A percentile compares a stretch with the other conserved stretches of the same genome.
Evolutionary conservation across 1,140 invertebrate genomes (phyloP).

Genomic region (Aphidius gifuensis): DNA sequence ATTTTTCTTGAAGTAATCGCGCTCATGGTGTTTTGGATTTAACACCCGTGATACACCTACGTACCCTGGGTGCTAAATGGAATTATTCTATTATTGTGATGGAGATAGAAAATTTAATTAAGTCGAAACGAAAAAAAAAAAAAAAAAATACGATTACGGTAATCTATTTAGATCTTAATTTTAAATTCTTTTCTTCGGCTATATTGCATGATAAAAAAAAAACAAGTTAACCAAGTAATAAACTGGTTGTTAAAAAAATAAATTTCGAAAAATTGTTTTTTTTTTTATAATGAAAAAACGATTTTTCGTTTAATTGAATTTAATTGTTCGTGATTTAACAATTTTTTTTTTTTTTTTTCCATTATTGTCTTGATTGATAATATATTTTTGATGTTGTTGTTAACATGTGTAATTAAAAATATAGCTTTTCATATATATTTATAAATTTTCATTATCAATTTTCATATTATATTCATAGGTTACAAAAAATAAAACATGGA

Average conservation of each 20-base stretch:
- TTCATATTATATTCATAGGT: conserved; percentile 63
- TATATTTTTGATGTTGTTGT: conserved; percentile 7
- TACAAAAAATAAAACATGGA: conserved; percentile 97
- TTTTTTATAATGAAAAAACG: no score
- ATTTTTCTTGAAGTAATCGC: conserved; percentile 24
- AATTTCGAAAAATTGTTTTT: no score
- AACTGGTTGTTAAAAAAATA: background rate
- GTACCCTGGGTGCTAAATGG: conserved; percentile 28
- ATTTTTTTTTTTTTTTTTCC: conserved; percentile 8
- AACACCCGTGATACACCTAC: conserved; percentile 23
- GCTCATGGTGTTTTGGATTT: conserved; percentile 22
- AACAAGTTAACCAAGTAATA: background rate
- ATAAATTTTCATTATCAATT: background rate
- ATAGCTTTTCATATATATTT: conserved; percentile 6
- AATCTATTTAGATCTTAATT: conserved; percentile 26
- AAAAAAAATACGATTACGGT: conserved; percentile 19
- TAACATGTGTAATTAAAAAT: conserved; percentile 6
- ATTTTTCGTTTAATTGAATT: background rate
- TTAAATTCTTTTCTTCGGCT: conserved; percentile 24
- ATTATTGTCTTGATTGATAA: conserved; percentile 3
- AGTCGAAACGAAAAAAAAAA: conserved; percentile 12
- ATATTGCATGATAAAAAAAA: conserved; percentile 23
- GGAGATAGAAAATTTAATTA: conserved; percentile 25
- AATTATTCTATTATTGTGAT: conserved; percentile 28
- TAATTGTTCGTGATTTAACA: conserved; percentile 4